Evolutionary conservation across 2,888 invertebrate species (phyloP).

Genomic region (Lordiphosa andalusiaca): DNA sequence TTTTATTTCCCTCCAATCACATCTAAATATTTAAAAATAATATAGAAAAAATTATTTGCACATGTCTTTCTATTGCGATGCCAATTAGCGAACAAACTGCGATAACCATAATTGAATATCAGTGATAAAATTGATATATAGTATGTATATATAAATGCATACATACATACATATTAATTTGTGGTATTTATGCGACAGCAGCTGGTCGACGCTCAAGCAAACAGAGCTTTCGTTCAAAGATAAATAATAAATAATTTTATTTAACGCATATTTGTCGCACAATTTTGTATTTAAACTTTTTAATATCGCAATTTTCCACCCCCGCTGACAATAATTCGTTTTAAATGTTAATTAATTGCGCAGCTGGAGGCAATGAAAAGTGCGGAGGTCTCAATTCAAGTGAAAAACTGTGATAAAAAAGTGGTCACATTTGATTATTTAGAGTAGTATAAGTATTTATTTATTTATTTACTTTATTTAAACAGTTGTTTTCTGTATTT

Average conservation of each 20-base stretch:
- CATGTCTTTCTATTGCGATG: conserved; percentile 40
- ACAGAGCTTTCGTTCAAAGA: conserved; percentile 32
- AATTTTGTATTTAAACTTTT: conserved; percentile 35
- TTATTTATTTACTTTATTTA: conserved; percentile 36
- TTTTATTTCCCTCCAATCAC: background rate
- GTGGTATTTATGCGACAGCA: conserved; percentile 29
- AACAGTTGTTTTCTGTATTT: conserved; percentile 44
- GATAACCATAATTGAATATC: conserved; percentile 65
- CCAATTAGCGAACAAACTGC: conserved; percentile 46
- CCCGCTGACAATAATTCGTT: conserved; percentile 16
- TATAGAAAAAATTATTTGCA: conserved; percentile 41
- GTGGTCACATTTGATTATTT: conserved; percentile 30
- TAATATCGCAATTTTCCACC: conserved; percentile 23
- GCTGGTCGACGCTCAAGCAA: conserved; percentile 6
- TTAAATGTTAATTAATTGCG: conserved; percentile 47
- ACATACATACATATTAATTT: conserved; percentile 28
- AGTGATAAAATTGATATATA: conserved; percentile 43
- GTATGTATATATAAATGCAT: conserved; percentile 10
- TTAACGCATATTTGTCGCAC: conserved; percentile 40
- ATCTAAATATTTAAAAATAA: conserved; percentile 29
- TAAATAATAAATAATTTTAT: conserved; percentile 51
- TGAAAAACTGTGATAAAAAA: conserved; percentile 18
- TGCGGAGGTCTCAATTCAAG: conserved; percentile 13
- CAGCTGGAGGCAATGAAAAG: conserved; percentile 44
- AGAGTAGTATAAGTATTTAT: conserved; percentile 16